Evolutionary conservation across 2,888 invertebrate genomes (phyloP).

Genomic region (Portevinia maculata): DNA sequence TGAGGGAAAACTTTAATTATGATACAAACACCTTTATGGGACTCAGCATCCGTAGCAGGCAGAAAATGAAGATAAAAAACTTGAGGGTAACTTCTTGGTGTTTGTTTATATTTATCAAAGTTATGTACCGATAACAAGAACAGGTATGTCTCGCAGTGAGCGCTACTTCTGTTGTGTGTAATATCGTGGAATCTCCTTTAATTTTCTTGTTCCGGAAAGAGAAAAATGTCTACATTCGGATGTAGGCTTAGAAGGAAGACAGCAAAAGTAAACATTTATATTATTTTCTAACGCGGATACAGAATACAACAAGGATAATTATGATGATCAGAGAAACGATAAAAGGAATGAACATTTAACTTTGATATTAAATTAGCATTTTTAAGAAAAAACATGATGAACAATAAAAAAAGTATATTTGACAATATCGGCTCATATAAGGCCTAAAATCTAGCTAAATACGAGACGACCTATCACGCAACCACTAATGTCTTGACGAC

Average conservation of each 20-base stretch:
- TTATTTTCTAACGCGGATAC: conserved; percentile 1
- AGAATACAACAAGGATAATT: background rate
- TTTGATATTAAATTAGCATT: background rate
- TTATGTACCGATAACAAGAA: conserved; percentile 53
- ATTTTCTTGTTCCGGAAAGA: background rate
- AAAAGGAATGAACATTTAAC: conserved; percentile 8
- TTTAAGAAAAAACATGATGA: too few relatives aligned
- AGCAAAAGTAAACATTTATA: conserved; percentile 25
- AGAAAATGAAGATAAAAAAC: conserved; percentile 32
- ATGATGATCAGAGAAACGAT: too few relatives aligned
- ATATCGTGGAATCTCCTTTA: conserved; percentile 59
- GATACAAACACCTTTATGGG: conserved; percentile 46
- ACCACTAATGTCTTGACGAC: too few relatives aligned
- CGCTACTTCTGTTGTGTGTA: background rate
- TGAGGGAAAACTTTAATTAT: conserved; percentile 59
- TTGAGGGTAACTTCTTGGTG: conserved; percentile 49
- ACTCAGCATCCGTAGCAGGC: background rate
- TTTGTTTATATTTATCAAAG: conserved; percentile 65
- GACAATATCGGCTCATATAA: too few relatives aligned
- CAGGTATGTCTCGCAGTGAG: conserved; percentile 24
- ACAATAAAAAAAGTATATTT: too few relatives aligned
- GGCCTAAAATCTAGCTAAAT: too few relatives aligned
- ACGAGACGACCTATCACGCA: too few relatives aligned
- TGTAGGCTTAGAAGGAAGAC: conserved; percentile 2
- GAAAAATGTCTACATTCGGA: conserved; percentile 27